Evolutionary conservation across 2,888 invertebrate genomes (phyloP).

Genomic region (Alcis repandata): DNA sequence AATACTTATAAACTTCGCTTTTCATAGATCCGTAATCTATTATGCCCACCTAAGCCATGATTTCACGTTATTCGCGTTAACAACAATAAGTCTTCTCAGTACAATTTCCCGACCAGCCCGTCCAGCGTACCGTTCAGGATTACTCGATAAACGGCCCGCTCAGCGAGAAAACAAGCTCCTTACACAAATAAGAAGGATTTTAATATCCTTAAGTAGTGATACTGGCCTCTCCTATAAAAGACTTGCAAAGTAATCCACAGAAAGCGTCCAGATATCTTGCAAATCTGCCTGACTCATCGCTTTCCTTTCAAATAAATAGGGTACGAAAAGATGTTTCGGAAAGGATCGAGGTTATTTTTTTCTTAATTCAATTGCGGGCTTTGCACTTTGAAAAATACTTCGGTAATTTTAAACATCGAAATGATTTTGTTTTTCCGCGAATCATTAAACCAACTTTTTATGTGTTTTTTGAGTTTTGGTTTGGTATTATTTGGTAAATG

Average conservation of each 20-base stretch:
- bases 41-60: slow-evolving; percentile 4
- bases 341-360: slow-evolving; percentile 62
- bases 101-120: slow-evolving; percentile 49
- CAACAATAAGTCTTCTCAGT: slow-evolving; percentile 34
- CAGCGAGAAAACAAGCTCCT: slow-evolving; percentile 83
- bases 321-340: slow-evolving; percentile 69
- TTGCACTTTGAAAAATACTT: slow-evolving; percentile 11
- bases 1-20: not conserved
- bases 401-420: slow-evolving; percentile 1
- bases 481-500: no score
- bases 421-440: not conserved
- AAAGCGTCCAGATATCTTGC: slow-evolving; percentile 79
- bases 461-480: no score
- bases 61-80: slow-evolving; percentile 16
- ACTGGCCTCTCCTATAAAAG: slow-evolving; percentile 80
- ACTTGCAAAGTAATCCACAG: slow-evolving; percentile 86
- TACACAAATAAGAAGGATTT: slow-evolving; percentile 83
- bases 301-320: slow-evolving; percentile 84
- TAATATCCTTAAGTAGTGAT: slow-evolving; percentile 87
- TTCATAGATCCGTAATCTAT: slow-evolving; percentile 8
- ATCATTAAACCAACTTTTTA: not conserved
- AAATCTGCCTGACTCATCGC: slow-evolving; percentile 85
- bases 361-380: slow-evolving; percentile 46
- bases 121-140: slow-evolving; percentile 67
- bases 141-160: slow-evolving; percentile 72